phyloP scores from a whole-genome alignment of 2,113 vertebrate genomes.

The Pelecanoides urinatrix region DNA sequence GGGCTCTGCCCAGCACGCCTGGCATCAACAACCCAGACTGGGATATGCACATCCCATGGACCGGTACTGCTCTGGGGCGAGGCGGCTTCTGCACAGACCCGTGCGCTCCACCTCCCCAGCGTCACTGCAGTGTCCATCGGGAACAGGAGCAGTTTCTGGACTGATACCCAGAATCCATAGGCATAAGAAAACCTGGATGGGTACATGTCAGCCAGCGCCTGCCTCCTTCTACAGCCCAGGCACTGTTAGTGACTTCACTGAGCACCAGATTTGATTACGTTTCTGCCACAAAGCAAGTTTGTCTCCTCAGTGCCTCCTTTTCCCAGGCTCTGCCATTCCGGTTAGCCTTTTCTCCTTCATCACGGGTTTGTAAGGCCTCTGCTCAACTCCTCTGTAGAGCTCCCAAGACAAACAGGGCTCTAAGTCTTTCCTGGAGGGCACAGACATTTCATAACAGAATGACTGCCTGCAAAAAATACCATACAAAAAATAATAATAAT shows the following conservation, averaged over 20 bases:
- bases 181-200: neutral
- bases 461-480: neutral
- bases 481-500: neutral
- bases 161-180: neutral
- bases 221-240: neutral
- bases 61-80: neutral
- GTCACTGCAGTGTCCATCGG: neutral
- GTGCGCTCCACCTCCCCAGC: rapidly evolving
- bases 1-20: neutral
- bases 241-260: neutral
- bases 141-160: neutral
- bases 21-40: rapidly evolving
- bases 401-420: neutral
- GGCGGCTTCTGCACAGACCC: neutral
- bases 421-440: neutral
- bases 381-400: neutral
- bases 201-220: neutral
- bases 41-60: neutral
- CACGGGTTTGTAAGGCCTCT: neutral
- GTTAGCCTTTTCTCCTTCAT: neutral
- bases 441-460: neutral
- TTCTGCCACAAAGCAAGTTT: neutral
- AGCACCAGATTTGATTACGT: neutral
- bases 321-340: neutral
- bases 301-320: neutral